Evolutionary conservation across 2,113 vertebrate genomes (phyloP), one percentile per base, ranked within the genome.

Genomic region (Cyanoderma ruficeps): DNA sequence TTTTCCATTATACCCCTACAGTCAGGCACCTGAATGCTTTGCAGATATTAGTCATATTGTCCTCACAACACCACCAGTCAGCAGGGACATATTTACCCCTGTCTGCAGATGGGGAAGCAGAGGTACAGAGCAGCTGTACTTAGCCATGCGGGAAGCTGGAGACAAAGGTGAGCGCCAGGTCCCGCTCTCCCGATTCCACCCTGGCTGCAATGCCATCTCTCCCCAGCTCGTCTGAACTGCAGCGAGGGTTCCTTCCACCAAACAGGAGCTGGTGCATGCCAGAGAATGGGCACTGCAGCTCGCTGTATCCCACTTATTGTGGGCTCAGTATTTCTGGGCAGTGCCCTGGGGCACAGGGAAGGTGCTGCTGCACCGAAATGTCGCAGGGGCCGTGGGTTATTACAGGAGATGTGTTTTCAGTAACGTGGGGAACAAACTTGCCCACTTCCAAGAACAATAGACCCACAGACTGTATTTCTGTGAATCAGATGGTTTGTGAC

Each of bases 401-500:
- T 56, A 33, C 9, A 25, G 31, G 10, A 71, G 27, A 15, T 0
- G 0, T n/a, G 11, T 70, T 83, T 77, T 2, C 1, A 68, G 28
- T 53, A 78, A 35, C 0, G 0, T 11, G 21, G n/a, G 33, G 49
- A 82, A 56, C 31, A 87, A 95, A 78, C 72, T 90, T 93, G 33
- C 24, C 67, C 50, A 46, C 60, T 89, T 85, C 39, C 55, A 71
- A 60, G 80, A 89, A 81, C 90, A 94, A 94, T 71, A 95, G 77
- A 88, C 25, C 39, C 46, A 67, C 46, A 61, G 83, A 44, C 63
- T 79, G 60, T 63, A 77, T 90, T 96, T 96, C 94, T 96, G 87
- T 94, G 94, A 97, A 96, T 95, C 93, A 95, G 80, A 88, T 72
- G 61, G 52, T 77, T 96, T 94, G 93, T 91, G 93, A 93, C 93